These are phyloP conservation scores for Hyposoter didymator DNA, from an alignment of 2,888 invertebrate species.

Conservation along the genomic window DNA sequence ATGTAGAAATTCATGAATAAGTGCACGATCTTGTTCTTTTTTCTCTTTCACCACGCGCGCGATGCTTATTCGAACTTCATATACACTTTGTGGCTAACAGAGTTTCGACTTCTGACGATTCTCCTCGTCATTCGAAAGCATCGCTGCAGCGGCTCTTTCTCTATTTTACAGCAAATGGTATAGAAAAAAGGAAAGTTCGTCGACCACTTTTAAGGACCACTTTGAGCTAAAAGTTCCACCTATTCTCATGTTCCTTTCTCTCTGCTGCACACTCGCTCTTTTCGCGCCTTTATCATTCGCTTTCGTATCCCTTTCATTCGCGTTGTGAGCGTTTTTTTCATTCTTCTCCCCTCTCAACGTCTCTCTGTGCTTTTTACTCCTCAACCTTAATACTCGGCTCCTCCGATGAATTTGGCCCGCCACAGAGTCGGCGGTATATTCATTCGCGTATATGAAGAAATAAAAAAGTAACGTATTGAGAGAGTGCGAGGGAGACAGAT, in stretches of 20 bases:
- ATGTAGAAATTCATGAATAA: constrained; percentile 19
- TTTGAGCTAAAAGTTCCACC: constrained; percentile 76
- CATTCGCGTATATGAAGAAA: constrained; percentile 45
- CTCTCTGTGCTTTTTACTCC: constrained; percentile 39
- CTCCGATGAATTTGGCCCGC: constrained; percentile 56
- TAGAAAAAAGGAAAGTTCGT: constrained; percentile 60
- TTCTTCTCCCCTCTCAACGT: constrained; percentile 24
- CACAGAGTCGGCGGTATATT: constrained; percentile 48
- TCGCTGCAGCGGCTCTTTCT: constrained; percentile 58
- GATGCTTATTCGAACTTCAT: constrained; percentile 59
- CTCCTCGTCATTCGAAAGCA: constrained; percentile 70
- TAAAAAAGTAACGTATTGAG: constrained; percentile 15
- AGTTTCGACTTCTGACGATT: constrained; percentile 80
- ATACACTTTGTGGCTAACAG: constrained; percentile 67
- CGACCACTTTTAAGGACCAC: constrained; percentile 75
- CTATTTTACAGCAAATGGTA: constrained; percentile 47
- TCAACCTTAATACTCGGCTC: constrained; percentile 17
- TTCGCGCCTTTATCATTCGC: constrained; percentile 43
- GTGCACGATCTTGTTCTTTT: constrained; percentile 36
- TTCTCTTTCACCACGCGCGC: constrained; percentile 8
- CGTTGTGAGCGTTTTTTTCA: constrained; percentile 13
- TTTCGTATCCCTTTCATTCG: constrained; percentile 40
- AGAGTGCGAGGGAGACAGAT: neutral
- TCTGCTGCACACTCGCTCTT: constrained; percentile 63
- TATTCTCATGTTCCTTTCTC: constrained; percentile 68